Percentiles rank a stretch among this genome's conserved stretches.
Conservation (phyloP, 2,113 vertebrate species). For the Corythornis vintsioides region DNA sequence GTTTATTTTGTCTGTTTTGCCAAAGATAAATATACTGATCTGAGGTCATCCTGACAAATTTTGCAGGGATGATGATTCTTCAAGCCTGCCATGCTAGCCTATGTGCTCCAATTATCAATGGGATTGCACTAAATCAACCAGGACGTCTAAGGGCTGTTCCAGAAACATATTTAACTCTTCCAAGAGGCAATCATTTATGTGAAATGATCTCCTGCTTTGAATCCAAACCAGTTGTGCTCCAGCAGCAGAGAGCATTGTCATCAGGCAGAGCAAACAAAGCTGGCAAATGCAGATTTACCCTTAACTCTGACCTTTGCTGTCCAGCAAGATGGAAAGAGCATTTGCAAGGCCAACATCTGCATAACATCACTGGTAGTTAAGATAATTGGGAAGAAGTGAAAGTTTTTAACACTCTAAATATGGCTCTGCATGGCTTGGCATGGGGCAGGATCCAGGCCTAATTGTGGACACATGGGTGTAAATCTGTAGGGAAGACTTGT, state of each 20-base stretch:
- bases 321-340: neutral
- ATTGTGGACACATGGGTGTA: neutral
- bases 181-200: constrained; percentile 1
- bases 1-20: constrained; percentile 64
- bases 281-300: neutral
- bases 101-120: constrained; percentile 26
- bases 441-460: neutral
- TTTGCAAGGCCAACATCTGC: constrained; percentile 1
- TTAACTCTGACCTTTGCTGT: neutral
- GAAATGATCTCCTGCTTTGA: neutral
- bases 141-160: constrained; percentile 4
- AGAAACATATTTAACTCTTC: constrained; percentile 61
- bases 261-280: neutral
- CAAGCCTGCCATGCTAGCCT: constrained; percentile 32
- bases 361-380: constrained; percentile 1
- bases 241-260: neutral
- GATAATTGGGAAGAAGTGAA: constrained; percentile 34
- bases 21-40: constrained; percentile 55
- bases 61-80: constrained; percentile 48
- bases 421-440: neutral
- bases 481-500: neutral
- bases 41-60: constrained; percentile 72
- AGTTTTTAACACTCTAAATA: constrained; percentile 15
- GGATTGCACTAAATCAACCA: constrained; percentile 61
- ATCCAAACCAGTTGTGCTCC: neutral